phyloP scores from a whole-genome alignment of 2,113 vertebrate species.

The Arothron firmamentum region DNA sequence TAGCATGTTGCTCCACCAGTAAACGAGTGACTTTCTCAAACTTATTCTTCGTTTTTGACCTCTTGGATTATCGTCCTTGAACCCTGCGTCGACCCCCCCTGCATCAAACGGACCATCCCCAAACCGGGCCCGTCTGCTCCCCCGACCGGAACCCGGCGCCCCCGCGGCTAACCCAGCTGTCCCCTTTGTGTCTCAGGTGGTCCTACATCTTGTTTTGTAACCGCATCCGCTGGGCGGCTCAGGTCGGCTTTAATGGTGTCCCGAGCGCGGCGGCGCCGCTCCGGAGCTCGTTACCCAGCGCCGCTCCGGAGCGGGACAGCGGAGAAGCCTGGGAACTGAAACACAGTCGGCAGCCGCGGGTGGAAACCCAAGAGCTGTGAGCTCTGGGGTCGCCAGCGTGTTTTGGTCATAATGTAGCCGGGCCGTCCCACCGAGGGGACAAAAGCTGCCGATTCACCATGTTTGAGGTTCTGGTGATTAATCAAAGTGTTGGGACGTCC shows the following conservation, averaged over 20 bases:
- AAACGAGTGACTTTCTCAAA: too few species aligned
- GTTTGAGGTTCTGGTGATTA: too few species aligned
- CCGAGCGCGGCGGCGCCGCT: constrained; percentile 21
- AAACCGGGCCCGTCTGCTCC: constrained; percentile 30
- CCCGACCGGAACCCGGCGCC: constrained; percentile 12
- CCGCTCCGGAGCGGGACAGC: constrained; percentile 45
- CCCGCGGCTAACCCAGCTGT: constrained; percentile 5
- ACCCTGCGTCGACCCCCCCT: constrained; percentile 44
- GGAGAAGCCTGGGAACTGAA: constrained; percentile 68
- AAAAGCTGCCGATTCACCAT: constrained; percentile 21
- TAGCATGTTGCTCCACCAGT: neutral
- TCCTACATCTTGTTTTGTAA: constrained; percentile 51
- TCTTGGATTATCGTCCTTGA: neutral
- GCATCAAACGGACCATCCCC: constrained; percentile 50
- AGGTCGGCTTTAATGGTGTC: constrained; percentile 24
- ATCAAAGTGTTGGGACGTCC: too few species aligned
- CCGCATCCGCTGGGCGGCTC: constrained; percentile 20
- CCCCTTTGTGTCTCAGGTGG: constrained; percentile 16
- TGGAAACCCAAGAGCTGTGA: constrained; percentile 53
- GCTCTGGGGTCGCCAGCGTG: constrained; percentile 49
- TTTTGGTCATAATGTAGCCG: constrained; percentile 50
- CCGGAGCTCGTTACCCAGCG: constrained; percentile 34
- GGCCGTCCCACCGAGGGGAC: constrained; percentile 29
- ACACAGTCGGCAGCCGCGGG: constrained; percentile 38
- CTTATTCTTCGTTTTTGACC: neutral